phyloP scores from a whole-genome alignment of 2,888 invertebrate species.

The Thymelicus lineola region DNA sequence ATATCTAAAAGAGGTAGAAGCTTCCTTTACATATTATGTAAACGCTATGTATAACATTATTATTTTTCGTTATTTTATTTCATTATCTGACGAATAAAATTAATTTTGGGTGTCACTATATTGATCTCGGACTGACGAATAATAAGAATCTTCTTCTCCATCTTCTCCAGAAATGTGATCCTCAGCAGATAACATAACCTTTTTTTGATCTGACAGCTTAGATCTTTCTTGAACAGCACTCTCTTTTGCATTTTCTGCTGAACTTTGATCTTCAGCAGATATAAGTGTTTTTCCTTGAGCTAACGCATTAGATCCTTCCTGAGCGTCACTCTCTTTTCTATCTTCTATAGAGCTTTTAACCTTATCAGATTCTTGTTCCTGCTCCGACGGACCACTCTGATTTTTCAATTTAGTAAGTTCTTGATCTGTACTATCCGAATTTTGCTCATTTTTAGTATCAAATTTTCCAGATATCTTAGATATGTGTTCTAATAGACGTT shows the following conservation, averaged over 20 bases:
- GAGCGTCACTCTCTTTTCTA: not conserved
- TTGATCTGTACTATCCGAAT: no score
- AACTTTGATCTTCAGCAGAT: not conserved
- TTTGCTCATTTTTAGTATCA: no score
- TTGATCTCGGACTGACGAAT: no score
- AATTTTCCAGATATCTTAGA: constrained; percentile 31
- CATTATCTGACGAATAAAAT: not conserved
- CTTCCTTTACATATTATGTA: not conserved
- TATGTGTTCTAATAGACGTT: constrained; percentile 43
- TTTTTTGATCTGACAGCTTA: no score
- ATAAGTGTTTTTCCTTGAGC: no score
- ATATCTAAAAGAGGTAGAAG: no score
- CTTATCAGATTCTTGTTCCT: not conserved
- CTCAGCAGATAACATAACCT: not conserved
- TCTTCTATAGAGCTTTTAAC: not conserved
- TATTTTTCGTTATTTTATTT: constrained; percentile 8
- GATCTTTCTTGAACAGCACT: not conserved
- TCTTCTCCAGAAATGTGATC: not conserved
- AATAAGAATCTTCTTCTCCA: no score
- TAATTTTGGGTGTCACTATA: not conserved
- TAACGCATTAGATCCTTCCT: no score
- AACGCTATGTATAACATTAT: not conserved
- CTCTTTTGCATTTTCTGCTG: not conserved
- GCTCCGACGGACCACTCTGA: no score
- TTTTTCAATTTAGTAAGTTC: no score